Evolutionary conservation across 2,888 invertebrate genomes (phyloP), one percentile per base, ranked within the genome.

Genomic region (Exephanes ischioxanthus): DNA sequence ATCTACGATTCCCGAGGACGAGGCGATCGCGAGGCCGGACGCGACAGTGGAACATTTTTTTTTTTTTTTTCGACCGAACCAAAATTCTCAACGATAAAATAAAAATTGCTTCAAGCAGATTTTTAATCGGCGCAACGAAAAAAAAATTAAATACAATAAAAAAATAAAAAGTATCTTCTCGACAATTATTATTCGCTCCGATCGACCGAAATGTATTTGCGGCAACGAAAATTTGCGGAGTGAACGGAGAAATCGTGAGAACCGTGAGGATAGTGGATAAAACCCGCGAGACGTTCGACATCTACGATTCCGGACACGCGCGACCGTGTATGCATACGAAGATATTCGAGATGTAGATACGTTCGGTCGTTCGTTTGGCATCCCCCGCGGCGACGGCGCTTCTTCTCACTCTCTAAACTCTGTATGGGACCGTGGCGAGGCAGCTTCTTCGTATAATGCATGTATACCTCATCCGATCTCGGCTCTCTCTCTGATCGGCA

Each of bases 221-320:
- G 9, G 41, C 41, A 41, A 9, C 11, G 41, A 41, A 41, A 33
- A 45, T 45, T 45, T 16, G 67, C 9, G 14, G 33, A 67, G 19
- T n/a, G 41, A 5, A 26, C 63, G 30, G 14, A 63, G 45, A n/a
- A 77, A 63, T 11, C 11, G 37, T 48, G 63, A 61, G 51, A 70
- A 53, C 63, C 9, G 45, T 11, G 61, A 63, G 63, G 22, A 2
- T 30, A 33, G 22, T 2, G 14, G 58, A 58, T 58, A 11, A 58
- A 58, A 58, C 22, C 22, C 14, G 61, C 61, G 16, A 33, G 61
- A 30, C 16, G 45, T 45, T 26, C 45, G 68, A 11, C 2, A 71
- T 84, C 48, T 48, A 14, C 33, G 37, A 84, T 84, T 84, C 84
- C 70, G 37, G 55, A 80, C 84, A 84, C 84, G 84, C 58, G 66